Conservation (phyloP, 1,140 invertebrate species). For the Chelonus insularis region DNA sequence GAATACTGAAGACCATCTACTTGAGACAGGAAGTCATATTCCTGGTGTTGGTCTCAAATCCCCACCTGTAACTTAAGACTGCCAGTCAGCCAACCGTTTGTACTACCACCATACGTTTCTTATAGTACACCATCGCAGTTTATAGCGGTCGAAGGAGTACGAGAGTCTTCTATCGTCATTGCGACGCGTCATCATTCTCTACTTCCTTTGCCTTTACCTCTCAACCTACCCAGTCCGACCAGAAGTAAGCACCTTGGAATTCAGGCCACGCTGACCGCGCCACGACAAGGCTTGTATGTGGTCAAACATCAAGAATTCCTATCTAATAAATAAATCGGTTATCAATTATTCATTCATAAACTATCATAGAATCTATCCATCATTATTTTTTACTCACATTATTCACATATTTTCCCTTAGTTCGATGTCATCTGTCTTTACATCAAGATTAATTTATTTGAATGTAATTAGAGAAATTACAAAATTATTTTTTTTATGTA, state of each 20-base stretch:
- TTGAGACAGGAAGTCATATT: conserved; percentile 27
- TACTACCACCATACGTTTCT: neutral
- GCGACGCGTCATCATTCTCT: conserved; percentile 13
- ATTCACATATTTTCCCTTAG: too few relatives aligned
- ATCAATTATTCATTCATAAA: neutral
- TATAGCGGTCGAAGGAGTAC: conserved; percentile 14
- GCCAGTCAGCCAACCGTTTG: conserved; percentile 11
- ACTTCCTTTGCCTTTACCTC: neutral
- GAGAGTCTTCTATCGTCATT: conserved; percentile 6
- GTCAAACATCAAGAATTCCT: neutral
- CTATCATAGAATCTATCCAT: neutral
- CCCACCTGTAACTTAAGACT: conserved; percentile 23
- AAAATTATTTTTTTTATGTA: too few relatives aligned
- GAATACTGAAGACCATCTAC: conserved; percentile 21
- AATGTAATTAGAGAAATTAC: too few relatives aligned
- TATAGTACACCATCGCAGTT: conserved; percentile 2
- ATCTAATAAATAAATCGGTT: neutral
- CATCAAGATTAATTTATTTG: too few relatives aligned
- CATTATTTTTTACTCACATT: too few relatives aligned
- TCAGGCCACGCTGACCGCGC: conserved; percentile 19
- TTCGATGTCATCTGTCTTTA: too few relatives aligned
- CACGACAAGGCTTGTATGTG: neutral
- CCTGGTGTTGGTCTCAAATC: conserved; percentile 24
- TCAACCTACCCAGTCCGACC: neutral
- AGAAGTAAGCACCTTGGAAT: conserved; percentile 25